Evolutionary conservation across 2,888 invertebrate genomes (phyloP).

Genomic region (Tipula vernalis): DNA sequence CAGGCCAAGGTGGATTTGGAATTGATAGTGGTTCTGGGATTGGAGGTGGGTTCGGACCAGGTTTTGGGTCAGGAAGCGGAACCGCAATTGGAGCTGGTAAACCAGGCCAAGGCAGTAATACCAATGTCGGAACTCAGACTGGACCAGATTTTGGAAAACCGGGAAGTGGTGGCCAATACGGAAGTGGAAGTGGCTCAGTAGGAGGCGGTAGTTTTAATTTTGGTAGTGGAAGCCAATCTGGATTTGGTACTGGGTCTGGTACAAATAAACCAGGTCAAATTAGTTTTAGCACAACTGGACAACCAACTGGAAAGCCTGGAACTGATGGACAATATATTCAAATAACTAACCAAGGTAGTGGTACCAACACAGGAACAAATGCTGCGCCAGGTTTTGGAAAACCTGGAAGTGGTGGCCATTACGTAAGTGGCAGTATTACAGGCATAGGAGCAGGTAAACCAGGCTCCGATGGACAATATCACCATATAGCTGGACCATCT

Average conservation of each 20-base stretch:
- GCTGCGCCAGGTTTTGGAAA: too few species aligned
- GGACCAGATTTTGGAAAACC: not conserved
- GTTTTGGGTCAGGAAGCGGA: not conserved
- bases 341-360: too few species aligned
- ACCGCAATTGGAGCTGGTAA: not conserved
- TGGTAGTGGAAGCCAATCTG: not conserved
- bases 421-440: too few species aligned
- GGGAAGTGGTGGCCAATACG: not conserved
- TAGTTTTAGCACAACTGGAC: not conserved
- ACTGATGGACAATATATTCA: constrained; percentile 8
- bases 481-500: not conserved
- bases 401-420: too few species aligned
- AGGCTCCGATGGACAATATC: constrained; percentile 7
- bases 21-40: constrained; percentile 13
- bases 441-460: too few species aligned
- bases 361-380: too few species aligned
- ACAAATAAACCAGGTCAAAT: not conserved
- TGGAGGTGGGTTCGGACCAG: not conserved
- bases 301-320: not conserved
- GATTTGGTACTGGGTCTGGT: not conserved
- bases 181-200: too few species aligned
- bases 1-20: not conserved
- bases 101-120: not conserved
- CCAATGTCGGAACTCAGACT: not conserved
- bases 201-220: not conserved